Percentiles rank a stretch among this genome's conserved stretches.
phyloP scores from a whole-genome alignment of 1,140 invertebrate species.

The Lordiphosa collinella region DNA sequence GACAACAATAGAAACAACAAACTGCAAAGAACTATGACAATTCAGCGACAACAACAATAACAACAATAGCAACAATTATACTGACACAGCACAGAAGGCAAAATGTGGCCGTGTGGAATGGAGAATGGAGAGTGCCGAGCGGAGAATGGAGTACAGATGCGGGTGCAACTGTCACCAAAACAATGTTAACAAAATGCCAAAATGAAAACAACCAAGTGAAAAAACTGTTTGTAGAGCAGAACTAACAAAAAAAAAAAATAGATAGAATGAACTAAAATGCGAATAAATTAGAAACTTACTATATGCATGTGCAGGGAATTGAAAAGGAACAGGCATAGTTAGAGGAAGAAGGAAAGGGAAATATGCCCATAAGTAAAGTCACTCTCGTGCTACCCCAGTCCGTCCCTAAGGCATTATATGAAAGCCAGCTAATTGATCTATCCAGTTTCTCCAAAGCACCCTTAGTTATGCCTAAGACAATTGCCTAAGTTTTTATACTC shows the following conservation, averaged over 20 bases:
- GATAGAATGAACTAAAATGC: conserved; percentile 20
- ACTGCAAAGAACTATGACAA: conserved; percentile 52
- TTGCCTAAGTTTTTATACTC: too few species aligned
- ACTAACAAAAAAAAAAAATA: not conserved
- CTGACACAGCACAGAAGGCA: conserved; percentile 46
- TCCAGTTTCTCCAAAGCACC: too few species aligned
- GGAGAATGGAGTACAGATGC: conserved; percentile 24
- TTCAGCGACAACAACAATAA: conserved; percentile 39
- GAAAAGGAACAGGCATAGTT: not conserved
- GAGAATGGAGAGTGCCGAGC: too few species aligned
- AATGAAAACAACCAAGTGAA: conserved; percentile 30
- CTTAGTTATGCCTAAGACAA: too few species aligned
- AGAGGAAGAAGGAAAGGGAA: conserved; percentile 2
- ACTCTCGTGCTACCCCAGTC: too few species aligned
- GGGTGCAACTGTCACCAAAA: conserved; percentile 57
- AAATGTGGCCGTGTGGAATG: conserved; percentile 35
- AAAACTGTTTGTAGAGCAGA: conserved; percentile 15
- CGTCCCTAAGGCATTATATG: too few species aligned
- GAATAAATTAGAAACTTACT: not conserved
- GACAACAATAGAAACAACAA: conserved; percentile 66
- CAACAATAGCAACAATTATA: conserved; percentile 15
- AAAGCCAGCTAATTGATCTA: too few species aligned
- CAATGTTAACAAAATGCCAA: conserved; percentile 55
- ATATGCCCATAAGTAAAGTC: not conserved
- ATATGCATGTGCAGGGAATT: too few species aligned